Conservation (phyloP, 2,888 invertebrate genomes). For the Plagodis pulveraria region DNA sequence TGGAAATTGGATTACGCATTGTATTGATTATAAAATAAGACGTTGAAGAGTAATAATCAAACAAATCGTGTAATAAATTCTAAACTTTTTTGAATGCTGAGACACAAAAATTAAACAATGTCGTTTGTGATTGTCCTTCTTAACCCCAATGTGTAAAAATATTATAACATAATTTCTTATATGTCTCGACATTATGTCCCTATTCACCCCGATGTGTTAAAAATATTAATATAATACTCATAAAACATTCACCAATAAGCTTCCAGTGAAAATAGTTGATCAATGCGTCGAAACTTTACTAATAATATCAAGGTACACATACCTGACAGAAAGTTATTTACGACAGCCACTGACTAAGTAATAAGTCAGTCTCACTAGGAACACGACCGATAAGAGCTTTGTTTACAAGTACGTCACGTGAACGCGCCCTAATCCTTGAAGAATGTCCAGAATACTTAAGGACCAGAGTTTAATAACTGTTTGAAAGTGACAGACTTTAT, state of each 20-base stretch:
- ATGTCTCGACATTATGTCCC: too few species aligned
- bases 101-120: too few species aligned
- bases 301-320: conserved; percentile 9
- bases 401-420: conserved; percentile 39
- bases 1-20: not conserved
- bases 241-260: not conserved
- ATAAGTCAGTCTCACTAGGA: conserved; percentile 27
- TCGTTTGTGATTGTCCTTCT: too few species aligned
- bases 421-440: conserved; percentile 43
- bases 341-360: conserved; percentile 42
- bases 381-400: conserved; percentile 43
- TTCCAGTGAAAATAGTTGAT: conserved; percentile 1
- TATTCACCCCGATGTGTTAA: too few species aligned
- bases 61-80: not conserved
- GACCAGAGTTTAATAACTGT: conserved; percentile 35
- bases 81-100: too few species aligned
- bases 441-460: conserved; percentile 38
- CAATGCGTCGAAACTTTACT: conserved; percentile 14
- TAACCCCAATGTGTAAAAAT: too few species aligned
- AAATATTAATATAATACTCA: too few species aligned
- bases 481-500: conserved; percentile 37
- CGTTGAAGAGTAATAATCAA: not conserved
- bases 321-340: conserved; percentile 20
- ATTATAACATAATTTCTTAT: too few species aligned
- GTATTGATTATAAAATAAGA: too few species aligned